Base-by-base conservation (phyloP, 2,888 invertebrate species). In the Macrosiphum euphorbiae region DNA sequence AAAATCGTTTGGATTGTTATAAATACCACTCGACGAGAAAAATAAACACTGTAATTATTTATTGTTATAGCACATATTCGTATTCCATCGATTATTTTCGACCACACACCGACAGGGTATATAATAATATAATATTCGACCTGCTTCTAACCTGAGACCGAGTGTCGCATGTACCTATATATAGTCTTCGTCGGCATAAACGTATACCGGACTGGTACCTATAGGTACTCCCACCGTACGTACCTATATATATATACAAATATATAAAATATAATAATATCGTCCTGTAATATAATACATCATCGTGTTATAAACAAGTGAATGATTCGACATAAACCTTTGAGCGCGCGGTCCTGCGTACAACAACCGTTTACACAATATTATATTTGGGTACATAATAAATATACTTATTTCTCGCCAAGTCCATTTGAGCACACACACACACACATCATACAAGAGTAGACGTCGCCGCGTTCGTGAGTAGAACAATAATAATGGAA, bases 261-360 rank as follows among this genome's bases (percentile, higher is more conserved):
- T 3, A 44, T 44, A 44, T 44, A 44, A 44, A 3, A 44, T 44
- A 44, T 44, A 44, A 44, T 44, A 44, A 44, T 44, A 44, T 44
- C 44, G 44, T 44, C 44, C 8, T 11, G 11, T 47, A 47, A 28
- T n/a, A 67, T 16, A 35, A 67, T 1, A 8, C 26, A 20, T 11
- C 89, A 50, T 50, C 50, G 87, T 35, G 24, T 88, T 41, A 88
- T 24, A 28, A 28, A 86, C 28, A 88, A 58, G 90, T 67, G 67
- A 87, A 35, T 87, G 92, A 92, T 92, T 87, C 86, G 86, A 61
- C 87, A 61, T 4, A 87, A 92, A 88, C 88, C 92, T 88, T 92
- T 92, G 87, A 47, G 16, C 58, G 35, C 35, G 20, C 8, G 50
- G n/a, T 41, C 44, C 5, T 44, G 7, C 44, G 44, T 7, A 44